phyloP scores from a whole-genome alignment of 2,888 invertebrate species.

The Cephalotes varians region DNA sequence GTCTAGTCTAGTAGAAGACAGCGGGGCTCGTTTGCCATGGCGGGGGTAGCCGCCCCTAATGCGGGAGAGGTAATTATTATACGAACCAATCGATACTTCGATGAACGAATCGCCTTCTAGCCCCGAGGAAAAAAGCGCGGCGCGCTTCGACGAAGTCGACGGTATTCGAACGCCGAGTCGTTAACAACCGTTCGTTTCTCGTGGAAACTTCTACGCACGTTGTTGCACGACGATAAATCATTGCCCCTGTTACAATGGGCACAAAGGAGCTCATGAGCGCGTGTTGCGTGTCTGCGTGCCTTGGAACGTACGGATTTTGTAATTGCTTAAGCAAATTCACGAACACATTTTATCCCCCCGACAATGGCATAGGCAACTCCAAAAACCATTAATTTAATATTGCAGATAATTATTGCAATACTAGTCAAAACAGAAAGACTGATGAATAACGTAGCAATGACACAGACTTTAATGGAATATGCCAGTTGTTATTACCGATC shows the following conservation, averaged over 20 bases:
- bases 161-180: slow-evolving; percentile 61
- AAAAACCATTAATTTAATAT: slow-evolving; percentile 1
- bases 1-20: slow-evolving; percentile 77
- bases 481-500: background rate
- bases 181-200: slow-evolving; percentile 54
- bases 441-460: background rate
- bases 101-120: slow-evolving; percentile 76
- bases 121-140: slow-evolving; percentile 68
- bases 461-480: background rate
- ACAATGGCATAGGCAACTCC: background rate
- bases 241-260: slow-evolving; percentile 50
- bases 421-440: background rate
- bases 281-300: background rate
- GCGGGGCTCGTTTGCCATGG: slow-evolving; percentile 68
- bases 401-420: background rate
- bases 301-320: slow-evolving; percentile 12
- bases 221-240: slow-evolving; percentile 56
- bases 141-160: slow-evolving; percentile 65
- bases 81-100: slow-evolving; percentile 84
- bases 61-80: slow-evolving; percentile 84
- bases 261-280: slow-evolving; percentile 36
- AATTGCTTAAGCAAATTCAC: slow-evolving; percentile 31
- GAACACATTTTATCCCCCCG: background rate
- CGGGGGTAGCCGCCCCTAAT: slow-evolving; percentile 81
- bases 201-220: slow-evolving; percentile 55